Evolutionary conservation across 2,113 vertebrate genomes (phyloP), one percentile per base, ranked within the genome.

Genomic region (Blennius ocellaris): DNA sequence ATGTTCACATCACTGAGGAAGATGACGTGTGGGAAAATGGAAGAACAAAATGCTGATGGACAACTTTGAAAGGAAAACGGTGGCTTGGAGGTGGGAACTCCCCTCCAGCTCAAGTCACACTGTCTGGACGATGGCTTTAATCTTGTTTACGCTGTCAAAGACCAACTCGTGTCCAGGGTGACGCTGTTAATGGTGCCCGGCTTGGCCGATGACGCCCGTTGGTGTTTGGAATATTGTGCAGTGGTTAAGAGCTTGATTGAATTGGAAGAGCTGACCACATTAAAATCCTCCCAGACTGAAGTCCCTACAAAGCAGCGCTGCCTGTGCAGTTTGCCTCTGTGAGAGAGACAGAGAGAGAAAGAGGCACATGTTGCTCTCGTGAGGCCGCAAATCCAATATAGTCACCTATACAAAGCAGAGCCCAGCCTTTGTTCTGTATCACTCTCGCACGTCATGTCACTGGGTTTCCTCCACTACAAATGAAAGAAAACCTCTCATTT

Each of bases 261-360:
- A 93, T 87, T 64, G 71, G 89, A 92, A 93, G 67, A 62, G 89
- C 86, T 93, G 90, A 93, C 90, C 89, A 69, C 76, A 84, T 82
- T 91, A 76, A 91, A 93, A 85, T 78, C 11, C 21, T 69, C 90
- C 85, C 16, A 84, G 90, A 92, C 81, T 71, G 62, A 71, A 85
- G 76, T 78, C 76, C 68, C 88, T 83, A 93, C 89, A 93, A 93
- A 90, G 84, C 89, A 58, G 51, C 39, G 64, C 85, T 89, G 80
- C 83, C 76, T 69, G 56, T 83, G 78, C 77, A 84, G 12, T 83
- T 81, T 88, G 83, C 53, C 60, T 70, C 59, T 69, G 16, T 76
- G 62, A 57, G 12, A 30, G 2, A 8, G 64, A 56, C 37, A 53
- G 59, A 65, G 41, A 58, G 45, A 72, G 39, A 71, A n/a, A 67